These are phyloP conservation scores for Chirona hameri DNA, from an alignment of 2,888 invertebrate genomes.

Conservation along the genomic window DNA sequence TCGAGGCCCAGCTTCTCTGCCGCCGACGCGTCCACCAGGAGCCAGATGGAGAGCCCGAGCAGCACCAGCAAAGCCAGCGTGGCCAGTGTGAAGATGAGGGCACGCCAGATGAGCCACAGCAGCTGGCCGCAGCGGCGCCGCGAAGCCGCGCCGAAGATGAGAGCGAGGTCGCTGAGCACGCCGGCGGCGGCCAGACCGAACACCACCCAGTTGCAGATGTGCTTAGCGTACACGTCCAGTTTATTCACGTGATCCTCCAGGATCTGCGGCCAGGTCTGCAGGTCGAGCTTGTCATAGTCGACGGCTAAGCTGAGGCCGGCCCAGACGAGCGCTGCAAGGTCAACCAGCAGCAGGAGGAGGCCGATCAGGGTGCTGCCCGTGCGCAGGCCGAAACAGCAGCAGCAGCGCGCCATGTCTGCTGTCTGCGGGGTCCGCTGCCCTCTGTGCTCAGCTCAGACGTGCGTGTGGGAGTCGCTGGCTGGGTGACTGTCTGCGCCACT, in stretches of 20 bases:
- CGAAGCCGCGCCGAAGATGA: neutral
- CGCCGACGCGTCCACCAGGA: constrained; percentile 7
- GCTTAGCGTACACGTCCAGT: neutral
- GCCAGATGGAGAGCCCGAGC: constrained; percentile 23
- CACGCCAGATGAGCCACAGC: constrained; percentile 10
- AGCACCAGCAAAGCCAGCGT: neutral
- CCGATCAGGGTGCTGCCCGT: constrained; percentile 22
- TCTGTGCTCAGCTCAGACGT: neutral
- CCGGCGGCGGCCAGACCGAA: neutral
- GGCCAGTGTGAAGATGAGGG: neutral
- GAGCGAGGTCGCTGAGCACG: neutral
- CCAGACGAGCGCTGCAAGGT: neutral
- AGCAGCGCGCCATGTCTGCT: constrained; percentile 13
- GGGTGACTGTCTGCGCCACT: neutral
- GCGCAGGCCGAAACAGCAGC: constrained; percentile 30
- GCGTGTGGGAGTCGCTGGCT: neutral
- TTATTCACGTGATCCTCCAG: neutral
- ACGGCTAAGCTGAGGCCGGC: neutral
- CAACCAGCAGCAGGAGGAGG: neutral
- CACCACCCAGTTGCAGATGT: neutral
- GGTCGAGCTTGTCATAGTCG: neutral
- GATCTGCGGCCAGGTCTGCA: neutral
- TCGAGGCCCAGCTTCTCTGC: neutral
- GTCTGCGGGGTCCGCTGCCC: neutral
- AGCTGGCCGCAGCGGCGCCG: constrained; percentile 13